A percentile compares a stretch with the other conserved stretches of the same genome.
These are phyloP conservation scores for Sminthopsis crassicaudata DNA, from an alignment of 2,113 vertebrate species.

Conservation along the genomic window DNA sequence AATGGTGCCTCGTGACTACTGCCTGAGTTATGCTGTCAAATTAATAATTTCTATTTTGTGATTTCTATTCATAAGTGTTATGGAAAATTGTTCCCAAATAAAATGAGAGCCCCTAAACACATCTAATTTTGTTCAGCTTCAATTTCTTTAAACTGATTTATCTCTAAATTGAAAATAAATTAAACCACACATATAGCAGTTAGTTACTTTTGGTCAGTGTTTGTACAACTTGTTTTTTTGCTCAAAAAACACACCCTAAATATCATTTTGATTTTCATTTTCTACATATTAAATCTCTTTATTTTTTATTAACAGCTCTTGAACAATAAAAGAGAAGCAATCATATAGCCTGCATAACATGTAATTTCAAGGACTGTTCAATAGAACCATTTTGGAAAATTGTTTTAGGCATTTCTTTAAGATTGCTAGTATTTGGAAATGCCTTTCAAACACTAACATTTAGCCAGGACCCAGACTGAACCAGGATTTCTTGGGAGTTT, in stretches of 20 bases:
- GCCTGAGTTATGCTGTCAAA: not conserved
- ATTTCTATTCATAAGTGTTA: slow-evolving; percentile 30
- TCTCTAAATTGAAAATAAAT: slow-evolving; percentile 68
- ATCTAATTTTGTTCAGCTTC: slow-evolving; percentile 53
- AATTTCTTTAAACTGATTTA: slow-evolving; percentile 51
- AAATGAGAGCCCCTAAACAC: slow-evolving; percentile 28
- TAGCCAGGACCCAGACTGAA: slow-evolving; percentile 71
- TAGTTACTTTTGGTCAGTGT: slow-evolving; percentile 60
- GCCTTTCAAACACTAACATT: slow-evolving; percentile 80
- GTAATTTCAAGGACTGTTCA: slow-evolving; percentile 78
- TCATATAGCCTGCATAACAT: slow-evolving; percentile 73
- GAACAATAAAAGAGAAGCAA: slow-evolving; percentile 73
- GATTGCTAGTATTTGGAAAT: slow-evolving; percentile 78
- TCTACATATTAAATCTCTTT: slow-evolving; percentile 59
- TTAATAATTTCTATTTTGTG: not conserved
- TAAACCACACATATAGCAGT: slow-evolving; percentile 56
- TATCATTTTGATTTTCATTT: slow-evolving; percentile 56
- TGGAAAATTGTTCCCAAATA: slow-evolving; percentile 18
- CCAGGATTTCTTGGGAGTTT: slow-evolving; percentile 73
- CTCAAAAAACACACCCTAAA: slow-evolving; percentile 43
- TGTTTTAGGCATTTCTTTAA: slow-evolving; percentile 73
- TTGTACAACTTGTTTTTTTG: slow-evolving; percentile 57
- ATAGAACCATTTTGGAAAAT: slow-evolving; percentile 78
- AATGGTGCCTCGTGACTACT: not conserved
- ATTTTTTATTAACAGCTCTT: slow-evolving; percentile 68